Evolutionary conservation across 2,113 vertebrate species (phyloP).

Genomic region (Ursus arctos): DNA sequence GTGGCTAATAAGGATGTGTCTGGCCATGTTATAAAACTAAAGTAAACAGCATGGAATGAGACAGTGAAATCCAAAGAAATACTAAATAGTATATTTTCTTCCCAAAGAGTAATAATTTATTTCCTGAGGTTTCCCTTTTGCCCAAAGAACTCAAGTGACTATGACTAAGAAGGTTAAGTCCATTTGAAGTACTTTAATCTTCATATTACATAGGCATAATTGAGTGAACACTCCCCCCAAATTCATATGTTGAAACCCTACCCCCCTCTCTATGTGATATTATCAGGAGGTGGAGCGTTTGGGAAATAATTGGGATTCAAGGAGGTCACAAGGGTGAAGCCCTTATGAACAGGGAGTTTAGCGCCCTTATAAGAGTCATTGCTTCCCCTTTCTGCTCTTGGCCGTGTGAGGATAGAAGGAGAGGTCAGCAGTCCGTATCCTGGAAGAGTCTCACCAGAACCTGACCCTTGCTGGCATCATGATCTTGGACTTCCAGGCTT

Average conservation of each 20-base stretch:
- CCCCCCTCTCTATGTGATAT: not conserved
- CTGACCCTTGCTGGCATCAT: not conserved
- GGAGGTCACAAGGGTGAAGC: not conserved
- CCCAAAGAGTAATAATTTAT: constrained; percentile 23
- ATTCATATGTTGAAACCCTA: not conserved
- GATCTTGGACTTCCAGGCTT: not conserved
- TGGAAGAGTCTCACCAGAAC: not conserved
- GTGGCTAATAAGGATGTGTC: not conserved
- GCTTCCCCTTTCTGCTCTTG: not conserved
- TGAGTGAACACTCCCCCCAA: not conserved
- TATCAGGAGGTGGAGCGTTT: not conserved
- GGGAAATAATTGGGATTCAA: not conserved
- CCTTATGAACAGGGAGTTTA: not conserved
- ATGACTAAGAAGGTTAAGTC: not conserved
- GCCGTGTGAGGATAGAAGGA: not conserved
- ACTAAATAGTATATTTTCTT: not conserved
- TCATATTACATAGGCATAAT: not conserved
- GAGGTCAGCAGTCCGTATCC: accelerated
- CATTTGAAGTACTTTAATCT: not conserved
- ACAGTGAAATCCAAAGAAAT: not conserved
- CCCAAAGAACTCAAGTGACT: not conserved
- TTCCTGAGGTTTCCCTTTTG: not conserved
- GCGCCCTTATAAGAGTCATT: not conserved
- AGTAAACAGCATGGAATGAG: not conserved
- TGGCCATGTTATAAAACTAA: not conserved